phyloP scores from a whole-genome alignment of 2,113 vertebrate genomes.

The Albula goreensis region DNA sequence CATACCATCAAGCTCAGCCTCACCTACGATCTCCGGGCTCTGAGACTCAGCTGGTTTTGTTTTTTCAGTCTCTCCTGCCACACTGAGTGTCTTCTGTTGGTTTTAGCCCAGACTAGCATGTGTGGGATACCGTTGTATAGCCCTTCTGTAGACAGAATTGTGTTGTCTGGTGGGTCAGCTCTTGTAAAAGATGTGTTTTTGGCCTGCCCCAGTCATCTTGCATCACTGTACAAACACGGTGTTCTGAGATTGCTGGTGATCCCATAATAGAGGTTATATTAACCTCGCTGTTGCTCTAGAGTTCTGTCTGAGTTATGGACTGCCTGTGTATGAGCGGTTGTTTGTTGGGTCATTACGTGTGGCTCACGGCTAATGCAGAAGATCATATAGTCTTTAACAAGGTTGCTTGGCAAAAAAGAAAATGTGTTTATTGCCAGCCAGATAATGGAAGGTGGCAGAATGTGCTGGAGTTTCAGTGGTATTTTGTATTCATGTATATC shows the following conservation, averaged over 20 bases:
- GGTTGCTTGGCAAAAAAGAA: neutral
- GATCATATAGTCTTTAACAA: neutral
- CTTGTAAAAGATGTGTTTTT: neutral
- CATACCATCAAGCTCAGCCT: neutral
- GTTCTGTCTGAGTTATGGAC: neutral
- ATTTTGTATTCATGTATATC: too few species aligned
- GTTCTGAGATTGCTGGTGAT: neutral
- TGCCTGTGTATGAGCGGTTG: neutral
- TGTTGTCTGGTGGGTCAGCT: neutral
- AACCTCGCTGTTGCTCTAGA: neutral
- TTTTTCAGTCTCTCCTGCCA: neutral
- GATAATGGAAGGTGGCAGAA: too few species aligned
- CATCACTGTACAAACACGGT: neutral
- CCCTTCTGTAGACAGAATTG: neutral
- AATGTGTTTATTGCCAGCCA: neutral
- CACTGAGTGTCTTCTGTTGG: neutral
- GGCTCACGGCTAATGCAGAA: neutral
- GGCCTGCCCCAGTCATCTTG: neutral
- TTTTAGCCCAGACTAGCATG: neutral
- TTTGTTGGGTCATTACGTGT: neutral
- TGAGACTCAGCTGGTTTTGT: neutral
- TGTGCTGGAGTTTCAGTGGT: too few species aligned
- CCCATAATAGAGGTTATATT: neutral
- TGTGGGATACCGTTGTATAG: neutral
- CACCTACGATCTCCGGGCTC: neutral